phyloP scores from a whole-genome alignment of 2,888 invertebrate species.

The Rhagonycha fulva region DNA sequence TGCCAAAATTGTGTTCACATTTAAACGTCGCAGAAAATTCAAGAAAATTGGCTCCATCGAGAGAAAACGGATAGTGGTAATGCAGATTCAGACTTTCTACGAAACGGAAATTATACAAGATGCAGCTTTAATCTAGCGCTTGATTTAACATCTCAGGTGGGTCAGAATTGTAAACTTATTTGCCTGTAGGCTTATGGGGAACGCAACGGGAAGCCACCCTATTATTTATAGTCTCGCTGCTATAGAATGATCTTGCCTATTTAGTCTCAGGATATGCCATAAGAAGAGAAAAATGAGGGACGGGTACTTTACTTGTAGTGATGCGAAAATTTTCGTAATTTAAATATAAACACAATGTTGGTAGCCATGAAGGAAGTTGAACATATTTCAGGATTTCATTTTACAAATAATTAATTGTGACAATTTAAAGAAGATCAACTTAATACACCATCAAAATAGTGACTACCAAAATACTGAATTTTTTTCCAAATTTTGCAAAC shows the following conservation, averaged over 20 bases:
- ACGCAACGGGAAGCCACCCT: neutral
- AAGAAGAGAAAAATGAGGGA: neutral
- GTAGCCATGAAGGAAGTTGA: neutral
- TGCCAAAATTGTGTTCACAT: neutral
- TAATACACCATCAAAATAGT: neutral
- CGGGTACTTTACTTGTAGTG: no score
- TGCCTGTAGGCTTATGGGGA: neutral
- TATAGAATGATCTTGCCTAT: neutral
- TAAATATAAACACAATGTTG: neutral
- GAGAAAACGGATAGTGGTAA: neutral
- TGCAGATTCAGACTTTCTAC: neutral
- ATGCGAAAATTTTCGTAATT: no score
- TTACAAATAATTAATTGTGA: neutral
- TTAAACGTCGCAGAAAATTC: neutral
- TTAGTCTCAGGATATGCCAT: slow-evolving; percentile 1
- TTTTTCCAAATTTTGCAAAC: neutral
- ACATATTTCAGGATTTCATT: neutral
- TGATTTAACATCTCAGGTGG: neutral
- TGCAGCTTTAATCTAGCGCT: neutral
- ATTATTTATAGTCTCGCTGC: neutral
- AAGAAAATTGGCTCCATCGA: neutral
- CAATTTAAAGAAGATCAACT: neutral
- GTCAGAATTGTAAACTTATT: neutral
- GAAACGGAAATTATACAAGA: neutral
- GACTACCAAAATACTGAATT: neutral